Percentiles rank a stretch among this genome's conserved stretches.
Evolutionary conservation across 2,888 invertebrate genomes (phyloP).

Genomic region (Cephus sareptanus): DNA sequence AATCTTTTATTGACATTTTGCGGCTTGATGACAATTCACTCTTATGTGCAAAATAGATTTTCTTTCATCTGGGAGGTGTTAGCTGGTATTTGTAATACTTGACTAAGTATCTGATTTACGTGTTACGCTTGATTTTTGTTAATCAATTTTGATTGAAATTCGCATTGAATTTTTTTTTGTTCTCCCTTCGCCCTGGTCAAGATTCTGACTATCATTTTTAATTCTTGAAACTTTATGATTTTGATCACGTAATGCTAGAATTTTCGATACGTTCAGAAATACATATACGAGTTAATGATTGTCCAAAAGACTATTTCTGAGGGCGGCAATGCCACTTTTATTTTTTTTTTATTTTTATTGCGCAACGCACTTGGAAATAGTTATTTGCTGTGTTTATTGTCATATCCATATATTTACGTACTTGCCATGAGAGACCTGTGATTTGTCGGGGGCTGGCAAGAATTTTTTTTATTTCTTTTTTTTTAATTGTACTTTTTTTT

Average conservation of each 20-base stretch:
- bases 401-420: neutral
- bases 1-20: slow-evolving; percentile 2
- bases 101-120: neutral
- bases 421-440: neutral
- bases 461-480: neutral
- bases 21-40: neutral
- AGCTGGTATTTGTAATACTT: slow-evolving; percentile 18
- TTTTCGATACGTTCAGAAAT: neutral
- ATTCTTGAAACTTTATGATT: neutral
- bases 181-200: too few species aligned
- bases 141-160: neutral
- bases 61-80: slow-evolving; percentile 28
- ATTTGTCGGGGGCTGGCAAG: neutral
- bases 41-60: neutral
- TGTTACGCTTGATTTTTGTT: neutral
- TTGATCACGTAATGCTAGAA: neutral
- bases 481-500: neutral
- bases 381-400: neutral
- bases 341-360: neutral
- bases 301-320: neutral
- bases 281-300: neutral
- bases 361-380: neutral
- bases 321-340: neutral
- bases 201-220: neutral
- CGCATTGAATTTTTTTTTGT: neutral